Base-by-base conservation (phyloP, 2,888 invertebrate species). In the Drosophila subquinaria region DNA sequence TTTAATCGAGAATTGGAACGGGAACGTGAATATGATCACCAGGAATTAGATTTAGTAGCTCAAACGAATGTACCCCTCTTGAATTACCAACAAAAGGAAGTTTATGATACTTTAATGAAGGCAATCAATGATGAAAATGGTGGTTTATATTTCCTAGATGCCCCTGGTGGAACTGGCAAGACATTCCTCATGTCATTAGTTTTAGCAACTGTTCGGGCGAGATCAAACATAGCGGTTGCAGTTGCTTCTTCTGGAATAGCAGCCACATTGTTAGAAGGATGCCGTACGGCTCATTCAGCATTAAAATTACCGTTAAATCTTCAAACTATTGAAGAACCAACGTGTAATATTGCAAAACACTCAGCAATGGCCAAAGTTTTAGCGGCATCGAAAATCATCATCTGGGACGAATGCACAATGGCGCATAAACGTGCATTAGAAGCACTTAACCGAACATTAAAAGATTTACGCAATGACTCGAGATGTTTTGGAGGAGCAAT, bases 91-190 rank as follows among this genome's bases (percentile, higher is more conserved):
- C 23, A 23, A 23, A 23, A 23, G 23, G 23, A 23, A 23, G 23
- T 23, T 23, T 23, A 23, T 23, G 23, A 23, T 23, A 23, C 23
- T 23, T 23, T 23, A 23, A 23, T 23, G 23, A 23, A 23, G 23
- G 23, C 23, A 57, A 53, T 71, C 20, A 80, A 63, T 45, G 77
- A 36, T 51, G 35, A 35, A 35, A n/a, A 17, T 15, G n/a, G n/a
- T 15, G 17, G 17, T 42, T 17, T 30, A 30, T 30, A 30, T 30
- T 30, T 30, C 30, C 15, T 15, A 42, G 17, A 8, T 42, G 17
- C 42, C n/a, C n/a, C 42, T 17, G 8, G n/a, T 42, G 42, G 4
- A 15, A 42, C 8, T n/a, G 11, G 15, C 11, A 15, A 13, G 3
- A 42, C 42, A 42, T 38, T 38, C 13, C 23, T 23, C 23, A 23